Evolutionary conservation across 2,113 vertebrate genomes (phyloP), one percentile per base, ranked within the genome.

Genomic region (Climacteris rufus): DNA sequence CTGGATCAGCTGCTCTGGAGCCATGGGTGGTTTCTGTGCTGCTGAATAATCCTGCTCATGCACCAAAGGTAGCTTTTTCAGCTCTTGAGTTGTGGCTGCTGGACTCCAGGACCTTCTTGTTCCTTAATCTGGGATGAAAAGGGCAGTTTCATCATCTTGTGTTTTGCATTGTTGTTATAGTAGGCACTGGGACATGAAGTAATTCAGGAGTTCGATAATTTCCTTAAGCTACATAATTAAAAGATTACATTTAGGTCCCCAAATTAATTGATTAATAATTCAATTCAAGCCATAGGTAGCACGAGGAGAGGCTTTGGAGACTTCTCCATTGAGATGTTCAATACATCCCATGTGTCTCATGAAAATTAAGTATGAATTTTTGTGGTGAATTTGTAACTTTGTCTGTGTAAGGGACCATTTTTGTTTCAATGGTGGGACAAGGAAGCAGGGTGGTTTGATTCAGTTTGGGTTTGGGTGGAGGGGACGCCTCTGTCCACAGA

Each of bases 151-250:
- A 52, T 90, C 61, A 25, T 27, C 66, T 79, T 42, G 23, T n/a
- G 23, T 45, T 56, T 90, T 40, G 15, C 42, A 49, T 63, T 75
- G 72, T 56, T 87, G 52, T 72, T 84, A 3, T 5, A 12, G 74
- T 11, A 9, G 90, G 56, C 64, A 15, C 74, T 30, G 39, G 50
- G n/a, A 40, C 20, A 5, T 21, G 47, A 40, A 22, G 74, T 40
- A 63, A 78, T 75, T 85, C 11, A 37, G 75, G 61, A 82, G 64
- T 90, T 59, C 79, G 87, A 63, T 24, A 0, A 8, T 88, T 85
- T 92, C 89, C 85, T 93, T 71, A 63, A 90, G 78, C 65, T 79
- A 24, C 15, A 0, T 76, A 75, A 94, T 93, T 92, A 54, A 82
- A 70, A 91, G 47, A 10, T 39, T 69, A 44, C 37, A 21, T 37